These are phyloP conservation scores for Neopipo cinnamomea DNA, from an alignment of 2,113 vertebrate genomes.

Conservation along the genomic window DNA sequence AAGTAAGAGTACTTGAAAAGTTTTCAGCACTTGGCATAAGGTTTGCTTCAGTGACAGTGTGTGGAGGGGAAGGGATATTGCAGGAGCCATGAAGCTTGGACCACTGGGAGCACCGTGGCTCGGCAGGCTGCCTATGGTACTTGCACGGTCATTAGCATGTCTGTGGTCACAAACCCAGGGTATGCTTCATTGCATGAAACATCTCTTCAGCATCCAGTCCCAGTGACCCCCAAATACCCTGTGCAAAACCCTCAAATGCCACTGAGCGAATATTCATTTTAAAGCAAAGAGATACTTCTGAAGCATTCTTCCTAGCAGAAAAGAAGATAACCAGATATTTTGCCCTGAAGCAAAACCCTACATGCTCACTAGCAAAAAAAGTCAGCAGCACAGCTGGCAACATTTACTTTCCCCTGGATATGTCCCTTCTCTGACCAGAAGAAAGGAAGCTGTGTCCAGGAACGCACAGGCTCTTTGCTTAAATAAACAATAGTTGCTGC, in stretches of 20 bases:
- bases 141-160: rapidly evolving
- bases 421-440: slow-evolving; percentile 7
- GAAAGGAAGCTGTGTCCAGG: background rate
- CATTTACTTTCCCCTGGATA: background rate
- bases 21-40: background rate
- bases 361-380: background rate
- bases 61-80: background rate
- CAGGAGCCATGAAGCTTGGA: background rate
- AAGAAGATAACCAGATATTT: background rate
- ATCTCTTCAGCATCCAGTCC: background rate
- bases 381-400: background rate
- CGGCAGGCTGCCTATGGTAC: background rate
- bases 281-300: background rate
- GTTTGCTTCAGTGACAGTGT: background rate
- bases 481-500: background rate
- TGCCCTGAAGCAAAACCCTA: background rate
- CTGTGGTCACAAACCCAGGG: background rate
- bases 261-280: background rate
- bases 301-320: background rate
- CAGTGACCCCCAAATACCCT: background rate
- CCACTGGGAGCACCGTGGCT: background rate
- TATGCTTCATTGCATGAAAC: background rate
- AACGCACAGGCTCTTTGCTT: slow-evolving; percentile 10
- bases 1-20: background rate
- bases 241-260: background rate